These are phyloP conservation scores for Heliothis subflexa DNA, from an alignment of 1,140 invertebrate genomes.

Conservation along the genomic window DNA sequence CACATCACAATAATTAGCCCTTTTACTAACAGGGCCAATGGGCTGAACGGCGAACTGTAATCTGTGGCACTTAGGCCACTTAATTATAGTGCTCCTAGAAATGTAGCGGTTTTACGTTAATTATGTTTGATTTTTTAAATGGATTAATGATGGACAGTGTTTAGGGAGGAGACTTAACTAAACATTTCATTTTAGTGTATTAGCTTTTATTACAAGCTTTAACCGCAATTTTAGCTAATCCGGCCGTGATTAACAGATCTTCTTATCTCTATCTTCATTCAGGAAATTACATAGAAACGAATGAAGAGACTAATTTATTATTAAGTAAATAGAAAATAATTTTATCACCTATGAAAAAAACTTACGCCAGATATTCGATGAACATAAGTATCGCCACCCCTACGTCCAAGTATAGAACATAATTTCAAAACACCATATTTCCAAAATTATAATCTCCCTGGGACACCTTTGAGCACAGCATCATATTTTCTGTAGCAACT, in stretches of 20 bases:
- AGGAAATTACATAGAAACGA: no score
- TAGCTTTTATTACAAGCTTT: no score
- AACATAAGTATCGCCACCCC: no score
- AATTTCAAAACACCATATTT: not conserved
- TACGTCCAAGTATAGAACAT: not conserved
- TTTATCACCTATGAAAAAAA: not conserved
- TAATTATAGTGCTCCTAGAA: slow-evolving; percentile 55
- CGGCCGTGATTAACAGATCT: no score
- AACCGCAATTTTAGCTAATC: no score
- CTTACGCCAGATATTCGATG: not conserved
- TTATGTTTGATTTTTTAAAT: slow-evolving; percentile 5
- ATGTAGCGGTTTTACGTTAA: not conserved
- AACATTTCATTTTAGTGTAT: no score
- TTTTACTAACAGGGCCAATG: slow-evolving; percentile 68
- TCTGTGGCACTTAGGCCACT: slow-evolving; percentile 27
- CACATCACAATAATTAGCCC: slow-evolving; percentile 72
- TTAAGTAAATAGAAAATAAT: no score
- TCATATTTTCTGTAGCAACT: slow-evolving; percentile 2
- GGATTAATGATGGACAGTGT: not conserved
- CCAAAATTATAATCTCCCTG: slow-evolving; percentile 28
- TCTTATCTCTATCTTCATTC: no score
- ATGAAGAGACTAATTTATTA: no score
- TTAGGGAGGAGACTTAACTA: not conserved
- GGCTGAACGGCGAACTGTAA: slow-evolving; percentile 62
- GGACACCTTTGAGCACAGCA: not conserved